Evolutionary conservation across 1,140 invertebrate genomes (phyloP), one percentile per base, ranked within the genome.

Genomic region (Papilio polyxenes): DNA sequence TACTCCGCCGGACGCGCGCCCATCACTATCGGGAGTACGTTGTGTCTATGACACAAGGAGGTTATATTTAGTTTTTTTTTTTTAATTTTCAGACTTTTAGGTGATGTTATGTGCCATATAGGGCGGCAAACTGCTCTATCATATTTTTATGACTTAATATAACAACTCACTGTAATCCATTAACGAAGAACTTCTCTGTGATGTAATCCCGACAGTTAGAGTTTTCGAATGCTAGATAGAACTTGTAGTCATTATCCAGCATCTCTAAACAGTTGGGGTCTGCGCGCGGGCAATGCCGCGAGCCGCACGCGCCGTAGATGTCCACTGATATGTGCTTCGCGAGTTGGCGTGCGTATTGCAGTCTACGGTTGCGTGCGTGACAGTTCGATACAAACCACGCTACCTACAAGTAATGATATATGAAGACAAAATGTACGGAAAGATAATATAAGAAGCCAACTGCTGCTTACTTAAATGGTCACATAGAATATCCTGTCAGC

Each of bases 361-460:
- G 95, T 37, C 98, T 95, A 20, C 97, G 96, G 92, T 99, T 99
- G 80, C 97, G 96, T 0, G 98, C 98, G 83, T 97, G 97, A 91
- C 98, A 99, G 94, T 99, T 99, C 37, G 98, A 99, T 20, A 99
- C 98, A 92, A 99, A 99, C 98, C 98, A 99, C 56, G 98, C 98
- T 4, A 99, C 98, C 95, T 96, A 87, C 8, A 86, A 88, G 77
- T 75, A 83, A 13, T 56, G 17, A 56, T 56, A 44, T 53, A 13
- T 53, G 51, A 53, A 53, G 11, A 53, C 40, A 44, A 44, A 44
- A 44, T 44, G 40, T 7, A 44, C 40, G 40, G 40, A 44, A 44
- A 44, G 40, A 7, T 44, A 4, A 44, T 7, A 44, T 44, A 6
- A 44, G 40, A 44, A 44, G 40, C 7, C 4, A 44, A 44, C 40